Percentiles rank a stretch among this genome's conserved stretches.
These are phyloP conservation scores for Aphis craccivora DNA, from an alignment of 1,140 invertebrate species.

Conservation along the genomic window DNA sequence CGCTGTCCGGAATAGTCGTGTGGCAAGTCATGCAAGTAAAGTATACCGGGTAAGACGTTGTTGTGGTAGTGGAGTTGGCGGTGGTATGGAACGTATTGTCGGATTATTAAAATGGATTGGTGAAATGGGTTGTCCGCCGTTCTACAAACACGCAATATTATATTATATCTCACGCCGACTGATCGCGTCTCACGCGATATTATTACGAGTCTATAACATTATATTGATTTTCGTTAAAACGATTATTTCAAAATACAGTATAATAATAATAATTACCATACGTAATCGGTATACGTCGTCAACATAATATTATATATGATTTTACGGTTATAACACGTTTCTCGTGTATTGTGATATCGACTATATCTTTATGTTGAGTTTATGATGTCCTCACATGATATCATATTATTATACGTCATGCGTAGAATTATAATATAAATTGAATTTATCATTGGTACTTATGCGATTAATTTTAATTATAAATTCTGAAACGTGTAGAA, in stretches of 20 bases:
- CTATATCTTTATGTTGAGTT: slow-evolving; percentile 11
- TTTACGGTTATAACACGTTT: slow-evolving; percentile 16
- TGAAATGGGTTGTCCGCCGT: background rate
- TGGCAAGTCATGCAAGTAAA: slow-evolving; percentile 25
- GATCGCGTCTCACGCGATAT: slow-evolving; percentile 37
- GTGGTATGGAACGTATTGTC: background rate
- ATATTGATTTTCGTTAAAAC: slow-evolving; percentile 5
- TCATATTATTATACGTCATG: background rate
- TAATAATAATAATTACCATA: slow-evolving; percentile 20
- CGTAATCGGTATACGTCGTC: background rate
- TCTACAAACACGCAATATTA: background rate
- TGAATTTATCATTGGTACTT: slow-evolving; percentile 12
- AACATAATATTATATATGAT: background rate
- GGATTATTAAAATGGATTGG: slow-evolving; percentile 31
- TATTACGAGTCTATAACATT: background rate
- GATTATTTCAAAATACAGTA: slow-evolving; percentile 2
- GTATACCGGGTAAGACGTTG: background rate
- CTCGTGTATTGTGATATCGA: background rate
- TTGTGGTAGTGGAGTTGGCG: background rate
- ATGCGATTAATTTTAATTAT: slow-evolving; percentile 12
- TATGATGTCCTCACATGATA: background rate
- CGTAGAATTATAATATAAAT: slow-evolving; percentile 14
- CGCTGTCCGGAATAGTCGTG: background rate
- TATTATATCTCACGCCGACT: background rate
- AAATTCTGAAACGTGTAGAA: background rate